Evolutionary conservation across 2,113 vertebrate genomes (phyloP), one percentile per base, ranked within the genome.

Genomic region (Ploceus nigricollis): DNA sequence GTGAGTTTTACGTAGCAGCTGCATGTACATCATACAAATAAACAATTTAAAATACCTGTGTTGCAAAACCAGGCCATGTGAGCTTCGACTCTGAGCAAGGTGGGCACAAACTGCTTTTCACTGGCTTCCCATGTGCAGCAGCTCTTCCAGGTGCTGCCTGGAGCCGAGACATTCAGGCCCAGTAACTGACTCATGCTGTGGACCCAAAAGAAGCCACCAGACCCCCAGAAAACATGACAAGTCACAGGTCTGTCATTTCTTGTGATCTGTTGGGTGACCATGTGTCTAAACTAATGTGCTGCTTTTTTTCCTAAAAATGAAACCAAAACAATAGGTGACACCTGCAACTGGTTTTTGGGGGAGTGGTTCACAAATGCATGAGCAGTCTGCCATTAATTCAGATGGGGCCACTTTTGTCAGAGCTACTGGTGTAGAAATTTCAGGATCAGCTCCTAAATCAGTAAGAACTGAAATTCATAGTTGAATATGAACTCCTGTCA

Each of bases 391-490:
- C 13, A 1, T 33, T 44, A 45, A 72, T 90, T 87, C 79, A 48
- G 25, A 30, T 44, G 63, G 80, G 80, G 63, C 90, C 66, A 15
- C 54, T 88, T 94, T 30, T 50, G 64, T 80, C 69, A 85, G 25
- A 64, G 6, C 48, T 40, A 14, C 78, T 35, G 33, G n/a, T 37
- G 54, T 44, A 65, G 47, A 48, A 92, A 88, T 90, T 82, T 70
- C 68, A 77, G 47, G 76, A 90, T 85, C 66, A 82, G 80, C 80
- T 92, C 45, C 76, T 94, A 75, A 82, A 93, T 94, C 88, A 83
- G 51, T 66, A 25, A 56, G 80, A 76, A 30, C 56, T 87, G 75
- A 86, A 92, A 70, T 77, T 93, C 58, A 37, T 19, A 37, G 63
- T 2, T n/a, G 48, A 58, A 25, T 63, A 72, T 65, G 84, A 87